Evolutionary conservation across 64 coral and sea anemone genomes (phyloP), one percentile per base, ranked within the genome.

Genomic region (Stichodactyla mertensii): DNA sequence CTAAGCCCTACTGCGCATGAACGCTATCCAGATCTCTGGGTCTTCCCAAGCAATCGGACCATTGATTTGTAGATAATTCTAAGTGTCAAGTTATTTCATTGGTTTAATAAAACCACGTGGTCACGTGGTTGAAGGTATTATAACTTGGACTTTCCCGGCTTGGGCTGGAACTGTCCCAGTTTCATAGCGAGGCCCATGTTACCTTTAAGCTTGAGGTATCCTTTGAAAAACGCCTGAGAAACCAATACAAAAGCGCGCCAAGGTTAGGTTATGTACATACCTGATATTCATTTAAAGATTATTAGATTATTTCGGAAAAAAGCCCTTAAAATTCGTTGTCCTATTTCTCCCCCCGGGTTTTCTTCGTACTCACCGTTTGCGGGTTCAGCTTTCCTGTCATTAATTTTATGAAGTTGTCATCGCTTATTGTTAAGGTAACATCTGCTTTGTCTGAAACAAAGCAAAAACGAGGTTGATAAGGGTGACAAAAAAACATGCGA

Each of bases 321-420:
- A 45, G 36, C 0, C 3, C 36, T 45, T 45, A 45, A 45, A 45
- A 45, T 45, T 1, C 36, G 36, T 45, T 45, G 56, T 58, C 2
- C 56, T 15, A 6, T 57, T 14, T 57, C n/a, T 58, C 9, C 14
- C 56, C 56, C 56, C 56, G 8, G 4, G 4, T 15, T 4, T 58
- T 9, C 8, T 58, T 58, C 2, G 14, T 15, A 89, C 95, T 89
- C 54, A 98, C 95, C 61, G 86, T 89, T 71, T 98, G 95, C 52
- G 95, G 95, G 74, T 92, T 98, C 6, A 98, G 28, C 19, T 93
- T 89, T 52, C 95, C 92, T 55, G 89, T 94, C 89, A 93, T 93
- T 45, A 98, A 51, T 58, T 98, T 87, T 10, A 94, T 86, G 66
- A 91, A 98, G 79, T 98, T 90, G 61, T 87, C 88, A 92, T 98